Base-by-base conservation (phyloP, 1,140 invertebrate genomes). In the Tetramorium alpestre region DNA sequence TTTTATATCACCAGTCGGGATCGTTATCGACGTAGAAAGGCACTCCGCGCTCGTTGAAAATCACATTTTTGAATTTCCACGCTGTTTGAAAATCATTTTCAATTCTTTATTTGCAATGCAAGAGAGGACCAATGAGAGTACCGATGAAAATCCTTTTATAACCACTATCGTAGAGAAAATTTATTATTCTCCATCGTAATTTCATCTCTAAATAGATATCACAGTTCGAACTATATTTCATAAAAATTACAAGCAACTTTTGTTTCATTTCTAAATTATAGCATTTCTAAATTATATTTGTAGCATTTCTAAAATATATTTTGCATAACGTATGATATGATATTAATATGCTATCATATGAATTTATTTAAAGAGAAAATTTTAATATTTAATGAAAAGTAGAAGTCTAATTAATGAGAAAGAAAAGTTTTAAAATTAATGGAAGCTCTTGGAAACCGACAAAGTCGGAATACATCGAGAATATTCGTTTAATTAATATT, bases 1-100 rank as follows among this genome's bases (percentile, higher is more conserved):
- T 65, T 60, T 80, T 38, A n/a, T 38, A 81, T 70, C 60, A 70
- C 33, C 33, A 70, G 16, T 70, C 8, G 2, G 25, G 44, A 65
- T 47, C 44, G 73, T 76, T 60, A 60, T 76, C 54, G 33, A 56
- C 16, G 18, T 47, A n/a, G 38, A 3, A 76, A 76, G 18, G 11
- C 11, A 58, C 28, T 38, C 10, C 22, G 16, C 25, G 28, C 13
- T 69, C 6, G 10, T 38, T 6, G 54, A 69, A 58, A 82, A 82
- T 38, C 13, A 18, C 8, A 51, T 78, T 49, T 25, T 47, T 16
- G 25, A 28, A 25, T 49, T 51, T 65, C 18, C 8, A 64, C 28
- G 11, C 33, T n/a, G 33, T 77, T 65, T 76, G 51, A 16, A 38
- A 75, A 75, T n/a, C 2, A 44, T 47, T 64, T 60, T 49, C 18